Base-by-base conservation (phyloP, 2,888 invertebrate species). In the Lasiommata megera region DNA sequence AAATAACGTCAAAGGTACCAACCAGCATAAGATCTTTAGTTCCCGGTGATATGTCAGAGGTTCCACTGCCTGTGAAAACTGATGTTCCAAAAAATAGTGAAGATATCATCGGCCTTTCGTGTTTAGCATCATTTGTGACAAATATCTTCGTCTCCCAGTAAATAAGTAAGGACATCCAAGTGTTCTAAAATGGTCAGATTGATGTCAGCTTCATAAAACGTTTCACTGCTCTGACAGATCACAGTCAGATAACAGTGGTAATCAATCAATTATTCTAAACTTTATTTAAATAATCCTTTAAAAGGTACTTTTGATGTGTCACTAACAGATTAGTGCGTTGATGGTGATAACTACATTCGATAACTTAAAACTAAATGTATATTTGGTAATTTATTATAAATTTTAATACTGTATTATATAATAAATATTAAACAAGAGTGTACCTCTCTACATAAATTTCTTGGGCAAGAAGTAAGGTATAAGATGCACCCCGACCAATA, bases 401-500 rank as follows among this genome's bases (percentile, higher is more conserved):
- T n/a, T n/a, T n/a, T n/a, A n/a, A n/a, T n/a, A n/a, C n/a, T n/a
- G n/a, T n/a, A n/a, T 6, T 41, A 9, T 12, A n/a, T 18, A 50
- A 46, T 37, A 47, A 52, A 50, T 18, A 18, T 52, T 34, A 23
- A 23, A 34, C 31, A 62, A 34, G 17, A 23, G 16, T 71, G n/a
- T 74, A 88, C 88, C 77, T 79, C 74, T 14, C 67, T 63, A 63
- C 88, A 90, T 8, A 87, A 61, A 47, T 78, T 82, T 60, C 75
- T 79, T 1, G 88, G 89, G 59, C 89, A 89, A 1, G 88, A 77
- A 18, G 67, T 76, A 0, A 89, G 67, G 54, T 80, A 88, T 8
- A 90, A 67, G 17, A 86, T 71, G 54, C 84, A 83, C 23, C 89
- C 88, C 0, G 88, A 82, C 89, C 89, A 89, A 63, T 88, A 88